Base-by-base conservation (phyloP, 1,140 invertebrate species). In the Sarcophaga peregrina region DNA sequence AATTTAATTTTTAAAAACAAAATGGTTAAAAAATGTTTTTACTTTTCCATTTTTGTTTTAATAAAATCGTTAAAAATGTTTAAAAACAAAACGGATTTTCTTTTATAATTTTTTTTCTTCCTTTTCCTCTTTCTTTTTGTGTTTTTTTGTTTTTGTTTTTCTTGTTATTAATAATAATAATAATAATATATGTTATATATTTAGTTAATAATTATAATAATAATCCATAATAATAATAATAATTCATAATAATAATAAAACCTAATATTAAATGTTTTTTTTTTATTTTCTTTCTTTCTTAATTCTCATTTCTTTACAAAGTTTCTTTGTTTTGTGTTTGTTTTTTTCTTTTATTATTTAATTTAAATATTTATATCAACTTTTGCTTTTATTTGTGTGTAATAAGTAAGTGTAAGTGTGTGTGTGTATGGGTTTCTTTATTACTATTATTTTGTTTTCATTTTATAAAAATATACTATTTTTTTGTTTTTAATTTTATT, bases 381-480 rank as follows among this genome's bases (percentile, higher is more conserved):
- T 25, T 72, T 25, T 72, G 37, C 62, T 72, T 25, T 25, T 20
- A 72, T 17, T 72, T 25, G 20, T 72, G 20, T 9, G 62, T 20
- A 20, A 20, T 54, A 3, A 5, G 20, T 72, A 20, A 20, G 17
- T 25, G 62, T 72, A n/a, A 1, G 17, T 9, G 62, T 11, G 62
- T 20, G 17, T 72, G 62, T 72, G n/a, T 72, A 25, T 13, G 58
- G 0, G 58, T 62, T 15, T 25, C 17, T 72, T 9, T 72, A 8
- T 20, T 54, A 54, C 15, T 54, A 37, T 68, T 68, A 20, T 68
- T 68, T 58, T n/a, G 13, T 58, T 68, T 68, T 9, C 62, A 20
- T 68, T 68, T 68, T 68, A 68, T 20, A 68, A 68, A 68, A 68
- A 68, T 68, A 68, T 68, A 68, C 62, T 68, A 58, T 58, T 58